Base-by-base conservation (phyloP, 2,797 vertebrate species). In the Xiphorhynchus erythropygius region DNA sequence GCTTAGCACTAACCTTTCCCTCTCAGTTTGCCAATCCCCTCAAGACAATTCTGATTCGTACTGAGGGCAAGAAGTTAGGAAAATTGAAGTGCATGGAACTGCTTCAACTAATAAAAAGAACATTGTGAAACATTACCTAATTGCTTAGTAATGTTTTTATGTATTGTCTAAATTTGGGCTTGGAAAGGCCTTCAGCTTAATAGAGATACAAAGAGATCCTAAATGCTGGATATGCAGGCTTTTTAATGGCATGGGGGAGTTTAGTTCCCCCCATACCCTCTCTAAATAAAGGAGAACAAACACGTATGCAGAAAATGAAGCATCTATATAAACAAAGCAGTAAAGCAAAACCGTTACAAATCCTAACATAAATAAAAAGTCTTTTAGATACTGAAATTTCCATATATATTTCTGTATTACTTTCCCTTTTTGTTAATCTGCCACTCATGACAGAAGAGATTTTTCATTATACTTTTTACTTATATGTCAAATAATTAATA, bases 91-190 rank as follows among this genome's bases (percentile, higher is more conserved):
- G 89, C 95, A 87, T 95, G 95, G 96, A 97, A 96, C 69, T 32
- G 92, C 86, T 78, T 97, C 95, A 97, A 96, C 79, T 93, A 97
- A 95, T 95, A 96, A 97, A 97, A 96, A 94, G 95, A 97, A 97
- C 96, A 97, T 62, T 85, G 68, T 94, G 96, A 97, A 98, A 97
- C 97, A 97, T 98, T 97, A 98, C 97, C 97, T 97, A 97, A 97
- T 96, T 98, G 96, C 94, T 98, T 90, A 97, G 97, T 92, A 97
- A 98, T 97, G 96, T 86, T 97, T 97, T 96, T 93, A 97, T 64
- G 93, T 89, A 96, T 96, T 97, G 96, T 98, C 97, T 97, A 98
- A 97, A 97, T 97, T 92, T 96, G 96, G 96, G 79, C 94, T 95
- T 97, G 84, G 96, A 94, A 93, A 97, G 92, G 78, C 89, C 90